Evolutionary conservation across 2,888 invertebrate genomes (phyloP).

Genomic region (Parthenolecanium corni): DNA sequence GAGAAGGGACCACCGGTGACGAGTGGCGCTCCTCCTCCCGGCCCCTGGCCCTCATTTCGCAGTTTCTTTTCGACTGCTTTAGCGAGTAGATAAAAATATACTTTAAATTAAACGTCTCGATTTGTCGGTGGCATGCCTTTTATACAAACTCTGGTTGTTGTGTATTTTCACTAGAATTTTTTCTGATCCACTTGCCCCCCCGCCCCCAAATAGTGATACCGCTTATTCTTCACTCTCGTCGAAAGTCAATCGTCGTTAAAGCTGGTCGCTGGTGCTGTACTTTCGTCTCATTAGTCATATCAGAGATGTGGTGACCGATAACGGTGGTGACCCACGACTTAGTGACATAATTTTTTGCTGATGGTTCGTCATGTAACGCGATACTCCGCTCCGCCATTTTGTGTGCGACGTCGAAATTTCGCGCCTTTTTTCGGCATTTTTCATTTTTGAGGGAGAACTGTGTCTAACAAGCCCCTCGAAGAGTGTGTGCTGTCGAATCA

Average conservation of each 20-base stretch:
- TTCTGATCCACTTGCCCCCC: too few relatives aligned
- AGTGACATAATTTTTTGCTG: slow-evolving; percentile 23
- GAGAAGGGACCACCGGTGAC: too few relatives aligned
- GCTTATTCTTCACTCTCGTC: too few relatives aligned
- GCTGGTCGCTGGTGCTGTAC: too few relatives aligned
- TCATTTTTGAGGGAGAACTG: not conserved
- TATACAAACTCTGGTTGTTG: too few relatives aligned
- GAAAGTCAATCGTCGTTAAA: too few relatives aligned
- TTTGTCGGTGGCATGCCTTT: slow-evolving; percentile 10
- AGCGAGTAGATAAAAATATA: slow-evolving; percentile 22
- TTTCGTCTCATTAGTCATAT: too few relatives aligned
- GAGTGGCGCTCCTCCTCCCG: not conserved
- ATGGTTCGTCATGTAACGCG: slow-evolving; percentile 22
- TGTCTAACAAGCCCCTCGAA: not conserved
- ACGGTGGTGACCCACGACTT: slow-evolving; percentile 16
- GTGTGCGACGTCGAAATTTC: too few relatives aligned
- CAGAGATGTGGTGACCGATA: not conserved
- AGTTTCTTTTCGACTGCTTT: slow-evolving; percentile 1
- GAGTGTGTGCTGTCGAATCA: not conserved
- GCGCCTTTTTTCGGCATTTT: not conserved
- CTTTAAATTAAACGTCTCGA: slow-evolving; percentile 18
- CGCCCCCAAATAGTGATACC: too few relatives aligned
- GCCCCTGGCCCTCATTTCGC: slow-evolving; percentile 6
- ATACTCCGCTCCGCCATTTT: not conserved
- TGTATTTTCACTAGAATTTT: too few relatives aligned